Percentiles rank a stretch among this genome's conserved stretches.
These are phyloP conservation scores for Spea hammondii DNA, from an alignment of 2,797 vertebrate genomes.

Conservation along the genomic window DNA sequence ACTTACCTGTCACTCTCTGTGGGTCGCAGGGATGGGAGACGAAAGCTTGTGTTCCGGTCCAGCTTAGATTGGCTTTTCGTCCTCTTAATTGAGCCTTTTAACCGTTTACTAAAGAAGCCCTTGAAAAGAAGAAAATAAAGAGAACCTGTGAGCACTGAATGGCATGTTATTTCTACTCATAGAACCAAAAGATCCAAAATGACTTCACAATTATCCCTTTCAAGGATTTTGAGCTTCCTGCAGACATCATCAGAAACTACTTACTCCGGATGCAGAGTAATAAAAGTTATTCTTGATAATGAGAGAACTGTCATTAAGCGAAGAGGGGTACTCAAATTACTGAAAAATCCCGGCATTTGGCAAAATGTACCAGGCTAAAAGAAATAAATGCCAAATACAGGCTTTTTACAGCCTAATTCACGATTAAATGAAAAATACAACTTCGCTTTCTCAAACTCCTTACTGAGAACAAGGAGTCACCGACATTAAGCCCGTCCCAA, in stretches of 20 bases:
- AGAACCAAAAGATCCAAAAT: not conserved
- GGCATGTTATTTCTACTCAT: not conserved
- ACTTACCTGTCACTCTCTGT: conserved; percentile 84
- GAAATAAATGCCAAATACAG: not conserved
- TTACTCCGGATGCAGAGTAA: conserved; percentile 8
- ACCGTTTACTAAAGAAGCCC: conserved; percentile 95
- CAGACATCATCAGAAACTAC: not conserved
- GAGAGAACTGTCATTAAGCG: conserved; percentile 1
- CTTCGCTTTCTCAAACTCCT: no score
- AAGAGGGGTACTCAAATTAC: conserved; percentile 11
- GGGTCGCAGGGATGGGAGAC: conserved; percentile 78
- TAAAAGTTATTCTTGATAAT: conserved; percentile 6
- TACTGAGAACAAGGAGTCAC: no score
- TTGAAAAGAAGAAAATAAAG: conserved; percentile 62
- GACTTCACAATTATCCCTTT: not conserved
- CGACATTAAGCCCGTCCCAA: no score
- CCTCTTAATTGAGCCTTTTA: conserved; percentile 97
- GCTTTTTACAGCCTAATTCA: not conserved
- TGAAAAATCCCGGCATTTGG: not conserved
- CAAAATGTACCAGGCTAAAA: not conserved
- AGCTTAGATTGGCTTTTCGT: conserved; percentile 95
- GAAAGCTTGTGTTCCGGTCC: conserved; percentile 90
- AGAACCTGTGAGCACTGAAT: conserved; percentile 37
- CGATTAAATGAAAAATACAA: no score
- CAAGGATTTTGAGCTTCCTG: not conserved